These are phyloP conservation scores for Chiridota heheva DNA, from an alignment of 35 echinoderm and acorn worm genomes.

Conservation along the genomic window DNA sequence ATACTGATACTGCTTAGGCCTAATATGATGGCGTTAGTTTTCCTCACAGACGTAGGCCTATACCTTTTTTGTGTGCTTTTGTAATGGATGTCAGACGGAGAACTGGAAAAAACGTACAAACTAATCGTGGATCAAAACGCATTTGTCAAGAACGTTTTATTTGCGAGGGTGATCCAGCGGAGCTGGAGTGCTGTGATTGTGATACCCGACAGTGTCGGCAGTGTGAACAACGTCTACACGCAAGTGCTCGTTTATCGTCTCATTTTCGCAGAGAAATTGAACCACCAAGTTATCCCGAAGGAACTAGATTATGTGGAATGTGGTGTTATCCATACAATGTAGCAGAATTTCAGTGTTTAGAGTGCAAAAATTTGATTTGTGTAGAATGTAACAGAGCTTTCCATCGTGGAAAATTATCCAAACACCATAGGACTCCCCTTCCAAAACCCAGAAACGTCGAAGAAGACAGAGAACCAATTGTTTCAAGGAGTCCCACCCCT, in stretches of 20 bases:
- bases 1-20: no score
- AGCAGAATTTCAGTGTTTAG: constrained; percentile 75
- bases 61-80: no score
- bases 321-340: constrained; percentile 82
- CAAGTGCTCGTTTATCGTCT: constrained; percentile 53
- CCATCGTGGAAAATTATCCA: constrained; percentile 80
- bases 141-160: constrained; percentile 83
- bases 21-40: no score
- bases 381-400: constrained; percentile 79
- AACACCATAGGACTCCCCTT: constrained; percentile 70
- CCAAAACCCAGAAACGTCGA: constrained; percentile 54
- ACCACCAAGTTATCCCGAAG: constrained; percentile 51
- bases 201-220: constrained; percentile 77
- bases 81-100: constrained; percentile 46
- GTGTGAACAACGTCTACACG: constrained; percentile 80
- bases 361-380: constrained; percentile 78
- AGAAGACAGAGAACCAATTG: neutral
- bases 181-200: constrained; percentile 83
- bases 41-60: no score
- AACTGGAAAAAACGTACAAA: constrained; percentile 27
- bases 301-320: constrained; percentile 68
- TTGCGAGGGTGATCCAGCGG: constrained; percentile 70
- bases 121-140: constrained; percentile 68
- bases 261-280: constrained; percentile 83
- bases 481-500: no score